phyloP scores from a whole-genome alignment of 92 coral and sea anemone species.

The Galaxea fascicularis region DNA sequence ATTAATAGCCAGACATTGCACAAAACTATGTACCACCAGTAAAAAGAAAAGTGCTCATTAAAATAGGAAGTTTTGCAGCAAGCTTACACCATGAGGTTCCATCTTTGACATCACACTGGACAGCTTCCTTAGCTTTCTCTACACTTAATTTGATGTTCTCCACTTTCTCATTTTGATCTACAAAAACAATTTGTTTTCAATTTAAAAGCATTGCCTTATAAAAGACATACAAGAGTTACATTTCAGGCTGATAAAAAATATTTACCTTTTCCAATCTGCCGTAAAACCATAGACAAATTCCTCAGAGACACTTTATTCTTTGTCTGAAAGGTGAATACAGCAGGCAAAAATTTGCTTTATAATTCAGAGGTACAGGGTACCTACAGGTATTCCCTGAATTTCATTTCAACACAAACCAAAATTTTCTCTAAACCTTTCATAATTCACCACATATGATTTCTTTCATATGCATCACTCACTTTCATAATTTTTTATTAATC shows the following conservation, averaged over 20 bases:
- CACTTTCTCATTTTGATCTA: slow-evolving; percentile 82
- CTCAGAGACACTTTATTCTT: slow-evolving; percentile 91
- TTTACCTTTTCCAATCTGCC: slow-evolving; percentile 96
- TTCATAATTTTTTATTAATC: no score
- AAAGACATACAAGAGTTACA: background rate
- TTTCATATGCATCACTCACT: no score
- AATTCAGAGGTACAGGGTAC: no score
- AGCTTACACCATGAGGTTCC: slow-evolving; percentile 95
- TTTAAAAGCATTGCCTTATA: background rate
- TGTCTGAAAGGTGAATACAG: slow-evolving; percentile 60
- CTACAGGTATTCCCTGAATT: no score
- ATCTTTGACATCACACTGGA: slow-evolving; percentile 88
- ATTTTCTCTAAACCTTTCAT: no score
- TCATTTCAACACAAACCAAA: no score
- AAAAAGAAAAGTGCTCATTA: no score
- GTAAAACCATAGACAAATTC: slow-evolving; percentile 95
- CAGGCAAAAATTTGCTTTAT: background rate
- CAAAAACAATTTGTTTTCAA: background rate
- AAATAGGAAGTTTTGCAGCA: no score
- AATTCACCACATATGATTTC: no score
- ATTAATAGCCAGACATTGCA: background rate
- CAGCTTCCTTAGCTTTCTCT: slow-evolving; percentile 97
- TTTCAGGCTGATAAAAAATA: background rate
- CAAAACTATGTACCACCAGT: background rate
- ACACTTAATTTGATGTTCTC: slow-evolving; percentile 91